phyloP scores from a whole-genome alignment of 2,113 vertebrate genomes.

The Scomber colias region DNA sequence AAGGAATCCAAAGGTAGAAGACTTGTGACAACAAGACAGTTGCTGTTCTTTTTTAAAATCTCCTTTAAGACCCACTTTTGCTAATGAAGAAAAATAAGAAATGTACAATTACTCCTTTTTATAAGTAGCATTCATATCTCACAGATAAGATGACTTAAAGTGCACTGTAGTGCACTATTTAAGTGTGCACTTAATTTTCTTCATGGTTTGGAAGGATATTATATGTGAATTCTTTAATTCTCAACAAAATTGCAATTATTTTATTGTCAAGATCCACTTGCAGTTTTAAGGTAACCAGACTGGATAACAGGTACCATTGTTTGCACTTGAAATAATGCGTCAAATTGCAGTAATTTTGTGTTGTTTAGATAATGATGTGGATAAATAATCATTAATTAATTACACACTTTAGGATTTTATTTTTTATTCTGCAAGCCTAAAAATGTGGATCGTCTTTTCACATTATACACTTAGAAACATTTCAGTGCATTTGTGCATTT shows the following conservation, averaged over 20 bases:
- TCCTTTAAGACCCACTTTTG: constrained; percentile 55
- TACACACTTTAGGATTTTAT: background rate
- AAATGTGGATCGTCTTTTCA: constrained; percentile 21
- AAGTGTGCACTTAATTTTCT: constrained; percentile 31
- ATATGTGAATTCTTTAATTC: constrained; percentile 17
- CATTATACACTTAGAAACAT: constrained; percentile 19
- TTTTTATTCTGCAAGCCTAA: constrained; percentile 30
- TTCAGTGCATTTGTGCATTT: constrained; percentile 56
- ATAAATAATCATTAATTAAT: constrained; percentile 27
- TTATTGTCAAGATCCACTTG: constrained; percentile 25
- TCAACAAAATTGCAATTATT: constrained; percentile 28
- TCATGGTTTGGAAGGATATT: constrained; percentile 31
- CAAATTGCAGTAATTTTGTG: constrained; percentile 56
- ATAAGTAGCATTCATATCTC: constrained; percentile 54
- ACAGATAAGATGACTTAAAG: constrained; percentile 29
- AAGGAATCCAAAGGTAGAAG: constrained; percentile 69
- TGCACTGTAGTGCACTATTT: constrained; percentile 54
- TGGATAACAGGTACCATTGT: constrained; percentile 28
- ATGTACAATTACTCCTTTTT: constrained; percentile 60
- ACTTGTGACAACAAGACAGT: constrained; percentile 33
- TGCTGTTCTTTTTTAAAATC: constrained; percentile 19
- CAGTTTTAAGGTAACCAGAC: constrained; percentile 49
- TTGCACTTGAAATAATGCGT: constrained; percentile 60
- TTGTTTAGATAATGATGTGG: constrained; percentile 41
- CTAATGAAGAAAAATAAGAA: constrained; percentile 54